phyloP scores from a whole-genome alignment of 2,113 vertebrate genomes.

The Crotalus viridis region DNA sequence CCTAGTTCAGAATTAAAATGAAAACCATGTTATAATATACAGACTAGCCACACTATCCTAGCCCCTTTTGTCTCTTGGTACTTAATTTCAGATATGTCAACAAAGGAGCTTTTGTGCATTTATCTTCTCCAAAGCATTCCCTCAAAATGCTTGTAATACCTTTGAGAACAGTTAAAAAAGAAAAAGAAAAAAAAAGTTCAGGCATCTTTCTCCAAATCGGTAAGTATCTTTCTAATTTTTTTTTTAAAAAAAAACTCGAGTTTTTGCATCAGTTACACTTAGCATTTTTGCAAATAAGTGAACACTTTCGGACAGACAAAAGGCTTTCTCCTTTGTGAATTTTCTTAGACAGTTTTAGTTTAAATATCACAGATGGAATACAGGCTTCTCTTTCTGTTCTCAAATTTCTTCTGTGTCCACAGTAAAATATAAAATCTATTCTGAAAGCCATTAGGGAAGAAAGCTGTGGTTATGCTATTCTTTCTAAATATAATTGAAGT shows the following conservation, averaged over 20 bases:
- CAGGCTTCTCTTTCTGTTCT: constrained; percentile 24
- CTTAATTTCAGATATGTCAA: constrained; percentile 37
- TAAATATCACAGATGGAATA: constrained; percentile 33
- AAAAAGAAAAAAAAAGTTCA: background rate
- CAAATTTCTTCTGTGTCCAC: constrained; percentile 47
- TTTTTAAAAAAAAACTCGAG: background rate
- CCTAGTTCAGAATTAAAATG: background rate
- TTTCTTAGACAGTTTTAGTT: constrained; percentile 38
- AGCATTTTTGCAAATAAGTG: constrained; percentile 1
- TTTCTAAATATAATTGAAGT: constrained; percentile 72
- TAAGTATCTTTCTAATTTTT: background rate
- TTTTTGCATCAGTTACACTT: background rate
- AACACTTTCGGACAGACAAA: background rate
- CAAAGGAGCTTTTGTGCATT: constrained; percentile 44
- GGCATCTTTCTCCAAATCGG: background rate
- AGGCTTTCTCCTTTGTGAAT: background rate
- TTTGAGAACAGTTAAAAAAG: background rate
- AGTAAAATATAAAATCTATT: constrained; percentile 41
- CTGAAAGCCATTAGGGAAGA: constrained; percentile 34
- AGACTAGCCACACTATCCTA: background rate
- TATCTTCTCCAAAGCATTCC: background rate
- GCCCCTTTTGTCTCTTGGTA: background rate
- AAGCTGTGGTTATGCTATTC: constrained; percentile 54
- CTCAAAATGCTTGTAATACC: background rate
- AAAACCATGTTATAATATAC: constrained; percentile 8